A percentile compares a stretch with the other conserved stretches of the same genome.
These are phyloP conservation scores for Scaeva pyrastri DNA, from an alignment of 2,888 invertebrate genomes.

Conservation along the genomic window DNA sequence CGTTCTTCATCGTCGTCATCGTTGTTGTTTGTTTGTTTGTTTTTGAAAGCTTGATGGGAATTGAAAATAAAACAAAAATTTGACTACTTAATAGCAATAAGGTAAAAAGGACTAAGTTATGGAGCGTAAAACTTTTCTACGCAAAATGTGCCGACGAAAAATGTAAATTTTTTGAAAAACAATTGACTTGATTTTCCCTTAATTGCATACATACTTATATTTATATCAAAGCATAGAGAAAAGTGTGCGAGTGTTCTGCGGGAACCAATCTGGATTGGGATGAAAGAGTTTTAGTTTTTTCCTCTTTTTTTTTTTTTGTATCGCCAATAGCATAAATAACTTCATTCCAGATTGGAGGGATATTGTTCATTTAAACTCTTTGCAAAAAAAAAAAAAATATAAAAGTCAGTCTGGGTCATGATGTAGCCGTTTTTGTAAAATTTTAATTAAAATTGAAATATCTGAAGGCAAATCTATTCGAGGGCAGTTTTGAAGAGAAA, in stretches of 20 bases:
- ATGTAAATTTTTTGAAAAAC: conserved; percentile 31
- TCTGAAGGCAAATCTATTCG: not conserved
- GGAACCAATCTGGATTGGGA: not conserved
- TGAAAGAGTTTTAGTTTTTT: conserved; percentile 2
- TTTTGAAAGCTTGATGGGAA: conserved; percentile 15
- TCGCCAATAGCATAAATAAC: not conserved
- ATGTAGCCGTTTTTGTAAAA: not conserved
- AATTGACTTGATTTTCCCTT: conserved; percentile 24
- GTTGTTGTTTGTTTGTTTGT: not conserved
- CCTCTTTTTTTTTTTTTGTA: not conserved
- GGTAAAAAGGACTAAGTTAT: conserved; percentile 35
- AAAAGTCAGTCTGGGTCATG: not conserved
- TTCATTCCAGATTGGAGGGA: not conserved
- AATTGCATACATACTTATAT: not conserved
- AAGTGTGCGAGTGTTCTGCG: not conserved
- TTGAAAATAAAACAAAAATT: conserved; percentile 32
- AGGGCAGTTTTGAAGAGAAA: not conserved
- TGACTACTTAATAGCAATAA: conserved; percentile 17
- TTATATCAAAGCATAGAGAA: not conserved
- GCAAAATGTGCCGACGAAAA: conserved; percentile 15
- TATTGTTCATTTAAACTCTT: not conserved
- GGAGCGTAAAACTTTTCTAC: conserved; percentile 14
- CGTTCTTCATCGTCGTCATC: not conserved
- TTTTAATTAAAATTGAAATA: conserved; percentile 1
- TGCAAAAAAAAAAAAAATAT: not conserved